Evolutionary conservation across 2,113 vertebrate species (phyloP).

Genomic region (Circaetus gallicus): DNA sequence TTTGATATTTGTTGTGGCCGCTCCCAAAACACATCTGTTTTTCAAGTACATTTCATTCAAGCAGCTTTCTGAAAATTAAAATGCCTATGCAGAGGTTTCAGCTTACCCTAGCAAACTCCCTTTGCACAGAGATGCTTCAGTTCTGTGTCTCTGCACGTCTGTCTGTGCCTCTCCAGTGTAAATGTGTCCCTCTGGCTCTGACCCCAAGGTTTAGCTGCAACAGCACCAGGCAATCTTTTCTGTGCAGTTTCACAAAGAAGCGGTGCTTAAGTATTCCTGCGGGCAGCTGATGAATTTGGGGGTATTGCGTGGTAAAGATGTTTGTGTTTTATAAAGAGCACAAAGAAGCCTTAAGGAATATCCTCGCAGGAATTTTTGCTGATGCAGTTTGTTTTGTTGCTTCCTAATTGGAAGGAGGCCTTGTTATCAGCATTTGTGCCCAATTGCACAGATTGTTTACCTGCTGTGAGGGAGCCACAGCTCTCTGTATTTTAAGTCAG

Average conservation of each 20-base stretch:
- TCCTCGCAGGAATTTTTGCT: constrained; percentile 25
- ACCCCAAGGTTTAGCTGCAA: not conserved
- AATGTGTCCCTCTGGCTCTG: not conserved
- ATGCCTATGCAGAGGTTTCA: not conserved
- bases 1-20: not conserved
- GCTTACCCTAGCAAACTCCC: not conserved
- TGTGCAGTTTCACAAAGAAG: not conserved
- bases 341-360: constrained; percentile 27
- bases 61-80: not conserved
- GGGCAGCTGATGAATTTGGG: not conserved
- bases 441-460: constrained; percentile 36
- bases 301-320: not conserved
- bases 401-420: constrained; percentile 50
- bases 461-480: constrained; percentile 13
- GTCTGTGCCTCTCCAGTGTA: not conserved
- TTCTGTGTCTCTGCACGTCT: not conserved
- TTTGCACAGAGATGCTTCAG: not conserved
- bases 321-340: not conserved
- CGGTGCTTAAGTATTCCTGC: not conserved
- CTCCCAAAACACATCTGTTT: not conserved
- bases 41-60: not conserved
- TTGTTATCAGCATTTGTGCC: constrained; percentile 45
- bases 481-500: not conserved
- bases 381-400: constrained; percentile 7
- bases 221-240: not conserved